Evolutionary conservation across 2,888 invertebrate species (phyloP).

Genomic region (Eupithecia insigniata): DNA sequence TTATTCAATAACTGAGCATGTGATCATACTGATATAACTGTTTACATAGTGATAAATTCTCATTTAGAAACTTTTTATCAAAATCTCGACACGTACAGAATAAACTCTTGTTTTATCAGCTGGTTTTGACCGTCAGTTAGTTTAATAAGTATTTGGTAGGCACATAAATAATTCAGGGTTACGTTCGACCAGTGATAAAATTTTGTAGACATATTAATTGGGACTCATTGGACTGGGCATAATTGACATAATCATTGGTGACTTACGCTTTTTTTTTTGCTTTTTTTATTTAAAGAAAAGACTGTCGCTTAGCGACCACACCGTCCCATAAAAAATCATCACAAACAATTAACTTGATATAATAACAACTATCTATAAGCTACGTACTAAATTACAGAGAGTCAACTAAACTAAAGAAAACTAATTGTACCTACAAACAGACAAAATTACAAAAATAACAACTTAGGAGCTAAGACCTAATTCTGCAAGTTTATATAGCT

Average conservation of each 20-base stretch:
- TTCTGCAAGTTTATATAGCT: too few relatives aligned
- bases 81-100: conserved; percentile 22
- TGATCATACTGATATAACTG: conserved; percentile 22
- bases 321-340: too few relatives aligned
- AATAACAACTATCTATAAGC: too few relatives aligned
- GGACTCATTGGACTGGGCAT: background rate
- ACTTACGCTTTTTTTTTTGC: background rate
- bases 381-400: too few relatives aligned
- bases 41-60: conserved; percentile 15
- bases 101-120: conserved; percentile 13
- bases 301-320: too few relatives aligned
- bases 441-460: too few relatives aligned
- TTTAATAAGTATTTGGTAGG: too few relatives aligned
- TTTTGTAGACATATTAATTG: background rate
- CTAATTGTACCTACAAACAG: too few relatives aligned
- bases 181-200: conserved; percentile 1
- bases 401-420: too few relatives aligned
- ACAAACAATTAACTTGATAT: too few relatives aligned
- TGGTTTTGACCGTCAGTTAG: background rate
- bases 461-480: too few relatives aligned
- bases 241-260: background rate
- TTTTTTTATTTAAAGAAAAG: too few relatives aligned
- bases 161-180: conserved; percentile 2
- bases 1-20: conserved; percentile 28
- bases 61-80: conserved; percentile 29